Evolutionary conservation across 2,888 invertebrate species (phyloP).

Genomic region (Periphyllus acericola): DNA sequence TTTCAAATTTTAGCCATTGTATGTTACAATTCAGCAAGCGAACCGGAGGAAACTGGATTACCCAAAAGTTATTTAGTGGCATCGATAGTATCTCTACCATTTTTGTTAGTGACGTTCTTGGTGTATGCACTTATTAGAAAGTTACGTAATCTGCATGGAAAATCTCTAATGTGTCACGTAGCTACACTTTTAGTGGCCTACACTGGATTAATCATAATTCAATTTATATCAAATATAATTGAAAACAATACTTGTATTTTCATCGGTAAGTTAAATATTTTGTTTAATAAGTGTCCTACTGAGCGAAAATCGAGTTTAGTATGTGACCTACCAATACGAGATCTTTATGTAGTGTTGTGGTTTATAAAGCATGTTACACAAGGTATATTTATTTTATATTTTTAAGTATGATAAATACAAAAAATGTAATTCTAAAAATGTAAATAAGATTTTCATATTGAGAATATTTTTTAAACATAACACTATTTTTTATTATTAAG

Average conservation of each 20-base stretch:
- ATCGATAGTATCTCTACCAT: conserved; percentile 71
- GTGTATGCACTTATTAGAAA: conserved; percentile 71
- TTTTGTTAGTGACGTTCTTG: conserved; percentile 70
- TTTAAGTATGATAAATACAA: no score
- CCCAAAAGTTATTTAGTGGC: conserved; percentile 66
- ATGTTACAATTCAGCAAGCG: conserved; percentile 61
- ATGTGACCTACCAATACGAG: no score
- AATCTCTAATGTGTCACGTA: conserved; percentile 66
- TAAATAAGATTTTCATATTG: no score
- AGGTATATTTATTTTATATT: no score
- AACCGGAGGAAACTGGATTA: neutral
- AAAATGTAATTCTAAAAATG: no score
- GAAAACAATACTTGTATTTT: conserved; percentile 6
- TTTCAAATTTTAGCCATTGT: conserved; percentile 33
- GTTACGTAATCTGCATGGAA: conserved; percentile 69
- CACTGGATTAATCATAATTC: conserved; percentile 65
- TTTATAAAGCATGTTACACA: no score
- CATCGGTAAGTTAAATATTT: conserved; percentile 32
- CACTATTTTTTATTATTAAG: no score
- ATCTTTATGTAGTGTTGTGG: no score
- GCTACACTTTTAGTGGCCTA: conserved; percentile 65
- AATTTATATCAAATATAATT: conserved; percentile 63
- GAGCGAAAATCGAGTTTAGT: no score
- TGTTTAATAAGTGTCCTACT: no score
- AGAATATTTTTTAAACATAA: no score